Conservation (phyloP, 2,113 vertebrate species). For the Tupaia chinensis region DNA sequence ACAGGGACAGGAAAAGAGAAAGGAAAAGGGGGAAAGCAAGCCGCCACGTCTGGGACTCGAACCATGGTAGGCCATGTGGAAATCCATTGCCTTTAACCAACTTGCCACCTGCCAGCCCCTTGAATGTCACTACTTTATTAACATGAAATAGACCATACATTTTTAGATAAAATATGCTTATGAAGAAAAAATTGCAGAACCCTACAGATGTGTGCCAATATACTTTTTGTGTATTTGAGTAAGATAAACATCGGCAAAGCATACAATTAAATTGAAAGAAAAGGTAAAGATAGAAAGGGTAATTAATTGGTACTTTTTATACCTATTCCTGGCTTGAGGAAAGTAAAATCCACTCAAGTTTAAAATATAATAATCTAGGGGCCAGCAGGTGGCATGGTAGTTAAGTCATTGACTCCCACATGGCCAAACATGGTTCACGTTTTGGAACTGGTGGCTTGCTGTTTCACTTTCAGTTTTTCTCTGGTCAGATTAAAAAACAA, state of each 20-base stretch:
- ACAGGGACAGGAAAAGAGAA: too few species aligned
- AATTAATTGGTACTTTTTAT: background rate
- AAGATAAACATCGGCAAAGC: background rate
- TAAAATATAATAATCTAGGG: background rate
- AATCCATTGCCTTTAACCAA: too few species aligned
- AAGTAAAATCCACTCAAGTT: background rate
- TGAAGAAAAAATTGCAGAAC: background rate
- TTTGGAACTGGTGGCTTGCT: too few species aligned
- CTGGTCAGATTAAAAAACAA: too few species aligned
- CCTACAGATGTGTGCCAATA: background rate
- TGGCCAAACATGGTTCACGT: too few species aligned
- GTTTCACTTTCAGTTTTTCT: too few species aligned
- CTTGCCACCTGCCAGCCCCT: too few species aligned
- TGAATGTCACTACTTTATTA: background rate
- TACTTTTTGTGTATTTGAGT: background rate
- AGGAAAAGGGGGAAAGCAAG: too few species aligned
- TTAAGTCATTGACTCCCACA: too few species aligned
- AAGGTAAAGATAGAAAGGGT: background rate
- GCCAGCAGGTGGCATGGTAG: too few species aligned
- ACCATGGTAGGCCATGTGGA: too few species aligned
- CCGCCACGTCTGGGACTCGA: too few species aligned
- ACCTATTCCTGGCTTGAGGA: background rate
- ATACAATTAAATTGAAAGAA: background rate
- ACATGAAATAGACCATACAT: background rate
- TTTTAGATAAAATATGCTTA: background rate